Percentiles rank a stretch among this genome's conserved stretches.
Evolutionary conservation across 2,888 invertebrate species (phyloP).

Genomic region (Abrostola triplasia): DNA sequence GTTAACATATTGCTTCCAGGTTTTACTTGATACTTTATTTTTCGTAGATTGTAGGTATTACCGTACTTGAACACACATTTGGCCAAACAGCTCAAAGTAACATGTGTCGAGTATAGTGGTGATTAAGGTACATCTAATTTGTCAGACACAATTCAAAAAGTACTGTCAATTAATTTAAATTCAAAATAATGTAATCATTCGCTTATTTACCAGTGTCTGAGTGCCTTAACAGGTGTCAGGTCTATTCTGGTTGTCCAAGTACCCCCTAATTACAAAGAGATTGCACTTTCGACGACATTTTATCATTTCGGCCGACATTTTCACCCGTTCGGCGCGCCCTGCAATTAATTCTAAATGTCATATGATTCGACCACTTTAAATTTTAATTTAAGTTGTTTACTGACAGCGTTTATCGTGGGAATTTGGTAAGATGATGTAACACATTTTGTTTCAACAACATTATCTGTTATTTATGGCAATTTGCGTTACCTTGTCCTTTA

Average conservation of each 20-base stretch:
- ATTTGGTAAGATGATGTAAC: not conserved
- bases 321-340: conserved; percentile 71
- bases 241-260: conserved; percentile 39
- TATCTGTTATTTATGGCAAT: too few relatives aligned
- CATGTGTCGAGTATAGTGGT: too few relatives aligned
- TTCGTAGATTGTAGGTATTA: too few relatives aligned
- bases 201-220: not conserved
- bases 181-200: not conserved
- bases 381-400: conserved; percentile 55
- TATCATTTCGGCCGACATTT: conserved; percentile 69
- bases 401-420: conserved; percentile 49
- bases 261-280: conserved; percentile 55
- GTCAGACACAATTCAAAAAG: too few relatives aligned
- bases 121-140: too few relatives aligned
- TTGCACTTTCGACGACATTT: conserved; percentile 69
- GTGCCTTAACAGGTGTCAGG: conserved; percentile 20
- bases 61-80: too few relatives aligned
- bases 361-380: conserved; percentile 67
- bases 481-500: too few relatives aligned
- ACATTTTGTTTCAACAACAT: too few relatives aligned
- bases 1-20: too few relatives aligned
- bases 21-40: too few relatives aligned
- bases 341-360: conserved; percentile 78
- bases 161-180: too few relatives aligned
- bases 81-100: too few relatives aligned